These are phyloP conservation scores for Carcina quercana DNA, from an alignment of 2,888 invertebrate species.

Conservation along the genomic window DNA sequence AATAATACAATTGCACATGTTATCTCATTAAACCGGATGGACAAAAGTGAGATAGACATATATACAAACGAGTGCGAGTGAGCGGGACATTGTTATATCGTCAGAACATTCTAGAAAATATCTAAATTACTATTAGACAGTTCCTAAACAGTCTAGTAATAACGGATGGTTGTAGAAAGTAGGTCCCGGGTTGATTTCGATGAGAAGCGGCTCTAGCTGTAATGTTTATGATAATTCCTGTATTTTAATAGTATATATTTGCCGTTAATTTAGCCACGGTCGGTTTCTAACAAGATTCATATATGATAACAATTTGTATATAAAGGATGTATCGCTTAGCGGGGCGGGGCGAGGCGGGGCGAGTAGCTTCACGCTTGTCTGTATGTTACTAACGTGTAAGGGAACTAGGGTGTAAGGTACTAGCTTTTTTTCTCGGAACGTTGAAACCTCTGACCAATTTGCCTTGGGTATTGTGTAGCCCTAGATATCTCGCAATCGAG, in stretches of 20 bases:
- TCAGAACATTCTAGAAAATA: too few species aligned
- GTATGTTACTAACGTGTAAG: constrained; percentile 51
- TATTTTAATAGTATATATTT: constrained; percentile 59
- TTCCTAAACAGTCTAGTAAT: constrained; percentile 11
- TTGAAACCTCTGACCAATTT: constrained; percentile 71
- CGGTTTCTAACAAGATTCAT: constrained; percentile 44
- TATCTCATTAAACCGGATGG: too few species aligned
- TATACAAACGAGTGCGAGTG: too few species aligned
- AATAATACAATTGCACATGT: too few species aligned
- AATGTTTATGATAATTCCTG: constrained; percentile 29
- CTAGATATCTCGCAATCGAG: constrained; percentile 62
- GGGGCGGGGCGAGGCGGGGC: constrained; percentile 51
- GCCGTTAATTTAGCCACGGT: constrained; percentile 50
- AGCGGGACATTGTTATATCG: too few species aligned
- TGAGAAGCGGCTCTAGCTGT: too few species aligned
- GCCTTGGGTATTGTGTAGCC: constrained; percentile 73
- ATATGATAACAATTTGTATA: constrained; percentile 62
- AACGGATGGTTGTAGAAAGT: constrained; percentile 31
- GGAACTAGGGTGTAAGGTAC: constrained; percentile 58
- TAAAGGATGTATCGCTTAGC: constrained; percentile 53
- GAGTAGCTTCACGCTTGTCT: constrained; percentile 42
- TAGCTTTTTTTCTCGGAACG: constrained; percentile 67
- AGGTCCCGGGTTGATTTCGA: too few species aligned
- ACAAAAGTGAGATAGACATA: too few species aligned
- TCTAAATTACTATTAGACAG: constrained; percentile 1